These are phyloP conservation scores for Clanis bilineata DNA, from an alignment of 2,888 invertebrate species.

Conservation along the genomic window DNA sequence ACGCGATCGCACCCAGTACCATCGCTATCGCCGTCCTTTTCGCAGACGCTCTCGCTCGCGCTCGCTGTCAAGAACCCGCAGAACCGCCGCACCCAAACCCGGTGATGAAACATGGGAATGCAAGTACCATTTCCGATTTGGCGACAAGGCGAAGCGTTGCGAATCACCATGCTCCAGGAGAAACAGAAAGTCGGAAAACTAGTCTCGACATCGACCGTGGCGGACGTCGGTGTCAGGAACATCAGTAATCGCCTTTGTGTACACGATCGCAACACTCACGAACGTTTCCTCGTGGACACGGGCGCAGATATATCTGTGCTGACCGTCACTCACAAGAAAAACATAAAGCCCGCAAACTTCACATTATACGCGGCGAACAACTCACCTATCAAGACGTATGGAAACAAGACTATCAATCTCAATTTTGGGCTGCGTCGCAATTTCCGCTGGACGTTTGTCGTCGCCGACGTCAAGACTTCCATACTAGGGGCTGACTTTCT, in stretches of 20 bases:
- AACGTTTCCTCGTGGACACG: no score
- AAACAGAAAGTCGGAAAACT: background rate
- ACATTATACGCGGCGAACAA: slow-evolving; percentile 26
- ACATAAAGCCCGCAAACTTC: background rate
- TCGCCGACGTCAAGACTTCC: slow-evolving; percentile 27
- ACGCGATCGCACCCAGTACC: background rate
- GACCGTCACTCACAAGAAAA: background rate
- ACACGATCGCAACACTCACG: slow-evolving; percentile 16
- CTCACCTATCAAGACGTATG: slow-evolving; percentile 24
- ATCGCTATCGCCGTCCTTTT: background rate
- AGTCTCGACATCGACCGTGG: background rate
- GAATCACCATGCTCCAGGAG: no score
- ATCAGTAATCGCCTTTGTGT: slow-evolving; percentile 21
- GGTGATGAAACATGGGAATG: background rate
- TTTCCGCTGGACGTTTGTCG: slow-evolving; percentile 27
- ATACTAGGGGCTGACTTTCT: slow-evolving; percentile 24
- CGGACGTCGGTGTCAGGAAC: slow-evolving; percentile 6
- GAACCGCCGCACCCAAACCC: background rate
- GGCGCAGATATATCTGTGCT: no score
- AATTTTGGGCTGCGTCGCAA: slow-evolving; percentile 27
- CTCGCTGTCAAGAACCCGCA: background rate
- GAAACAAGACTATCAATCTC: slow-evolving; percentile 16
- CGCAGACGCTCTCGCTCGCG: background rate
- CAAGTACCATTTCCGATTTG: background rate
- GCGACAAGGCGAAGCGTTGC: no score